Conservation (phyloP, 64 coral and sea anemone genomes). For the Dendrophyllia cribrosa region DNA sequence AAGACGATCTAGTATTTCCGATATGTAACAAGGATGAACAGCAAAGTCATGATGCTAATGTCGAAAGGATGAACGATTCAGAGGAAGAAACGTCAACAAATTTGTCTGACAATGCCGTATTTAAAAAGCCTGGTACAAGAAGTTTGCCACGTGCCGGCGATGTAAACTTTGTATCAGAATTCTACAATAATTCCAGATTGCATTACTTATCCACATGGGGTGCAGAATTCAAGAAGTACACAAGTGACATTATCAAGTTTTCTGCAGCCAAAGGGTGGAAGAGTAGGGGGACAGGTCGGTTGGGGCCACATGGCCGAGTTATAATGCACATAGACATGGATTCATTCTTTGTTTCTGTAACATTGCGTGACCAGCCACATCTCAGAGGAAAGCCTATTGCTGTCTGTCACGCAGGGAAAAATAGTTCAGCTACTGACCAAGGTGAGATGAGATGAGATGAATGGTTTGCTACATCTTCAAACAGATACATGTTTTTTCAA, state of each 20-base stretch:
- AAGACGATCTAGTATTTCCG: not conserved
- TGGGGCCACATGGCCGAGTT: slow-evolving; percentile 53
- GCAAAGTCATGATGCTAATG: not conserved
- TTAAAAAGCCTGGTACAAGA: slow-evolving; percentile 4
- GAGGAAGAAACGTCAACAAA: slow-evolving; percentile 19
- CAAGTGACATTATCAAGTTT: slow-evolving; percentile 77
- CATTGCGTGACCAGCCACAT: slow-evolving; percentile 72
- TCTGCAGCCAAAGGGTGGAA: slow-evolving; percentile 37
- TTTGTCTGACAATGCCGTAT: not conserved
- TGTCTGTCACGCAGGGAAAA: slow-evolving; percentile 95
- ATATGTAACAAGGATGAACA: not conserved
- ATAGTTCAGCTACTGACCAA: slow-evolving; percentile 33
- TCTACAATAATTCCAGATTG: slow-evolving; percentile 91
- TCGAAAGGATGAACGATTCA: not conserved
- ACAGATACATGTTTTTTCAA: too few species aligned
- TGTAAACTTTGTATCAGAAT: slow-evolving; percentile 92
- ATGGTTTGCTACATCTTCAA: too few species aligned
- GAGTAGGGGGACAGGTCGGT: not conserved
- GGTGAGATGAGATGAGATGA: slow-evolving; percentile 21
- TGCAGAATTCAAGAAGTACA: slow-evolving; percentile 93
- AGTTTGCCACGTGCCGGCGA: slow-evolving; percentile 77
- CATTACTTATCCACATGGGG: slow-evolving; percentile 97
- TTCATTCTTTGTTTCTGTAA: slow-evolving; percentile 96
- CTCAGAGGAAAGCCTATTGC: slow-evolving; percentile 93
- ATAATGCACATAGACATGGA: slow-evolving; percentile 99